Base-by-base conservation (phyloP, 2,888 invertebrate genomes). In the Sphaerophoria rueppellii region DNA sequence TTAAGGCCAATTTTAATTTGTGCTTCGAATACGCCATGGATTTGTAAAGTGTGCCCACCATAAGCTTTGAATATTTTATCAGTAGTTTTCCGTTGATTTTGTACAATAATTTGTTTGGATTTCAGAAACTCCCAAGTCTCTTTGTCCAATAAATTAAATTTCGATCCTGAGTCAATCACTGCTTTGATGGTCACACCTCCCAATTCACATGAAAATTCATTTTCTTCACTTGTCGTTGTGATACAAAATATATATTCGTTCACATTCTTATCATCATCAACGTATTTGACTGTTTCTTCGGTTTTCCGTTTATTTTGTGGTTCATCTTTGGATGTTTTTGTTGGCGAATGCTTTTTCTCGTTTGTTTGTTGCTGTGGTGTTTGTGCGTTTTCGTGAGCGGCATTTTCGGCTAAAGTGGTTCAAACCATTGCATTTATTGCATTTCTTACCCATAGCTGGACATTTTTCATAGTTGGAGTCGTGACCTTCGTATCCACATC, bases 21-120 rank as follows among this genome's bases (percentile, higher is more conserved):
- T 14, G 73, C 40, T 63, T 63, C 73, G n/a, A 74, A 74, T 54
- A 74, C 54, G 24, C 74, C 74, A 40, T 55, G 24, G 34, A 74
- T 43, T 16, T 54, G 52, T 46, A 74, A 48, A 14, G 16, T 34
- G 4, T 65, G 55, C 16, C 54, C 65, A 32, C 65, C 65, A 65
- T 74, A 74, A 11, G 74, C 74, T 65, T 57, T 74, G 9, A 52
- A 75, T 14, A 67, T 48, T 43, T 75, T 65, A 58, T 75, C 67
- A 14, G 65, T 65, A 35, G 52, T 50, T 43, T 65, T 65, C 32
- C 65, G 37, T 65, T 65, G 74, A 55, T 74, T 74, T 34, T 43
- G 46, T 50, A 16, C 50, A 6, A 3, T 50, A 50, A 50, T 50
- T 50, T 50, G 50, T 50, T 50, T 50, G 24, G 24, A 74, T 65